phyloP scores from a whole-genome alignment of 2,888 invertebrate species.

The Schizotus pectinicornis region DNA sequence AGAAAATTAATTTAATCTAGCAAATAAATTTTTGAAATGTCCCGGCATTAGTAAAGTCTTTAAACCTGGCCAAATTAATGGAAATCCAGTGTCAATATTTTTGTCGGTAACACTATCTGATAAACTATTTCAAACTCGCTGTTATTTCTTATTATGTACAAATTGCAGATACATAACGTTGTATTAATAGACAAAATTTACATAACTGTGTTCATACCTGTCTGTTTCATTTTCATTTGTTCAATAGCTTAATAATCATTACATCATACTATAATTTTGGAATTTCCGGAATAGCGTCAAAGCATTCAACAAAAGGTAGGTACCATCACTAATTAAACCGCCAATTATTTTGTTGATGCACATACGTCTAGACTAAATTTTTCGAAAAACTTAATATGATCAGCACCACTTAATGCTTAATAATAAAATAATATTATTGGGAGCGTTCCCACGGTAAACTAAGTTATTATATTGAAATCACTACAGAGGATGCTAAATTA shows the following conservation, averaged over 20 bases:
- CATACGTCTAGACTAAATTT: constrained; percentile 12
- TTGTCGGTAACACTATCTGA: neutral
- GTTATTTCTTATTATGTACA: no score
- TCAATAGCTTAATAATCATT: no score
- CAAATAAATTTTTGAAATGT: constrained; percentile 13
- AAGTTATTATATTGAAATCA: constrained; percentile 26
- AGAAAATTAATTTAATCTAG: constrained; percentile 14
- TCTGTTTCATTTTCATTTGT: no score
- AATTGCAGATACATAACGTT: no score
- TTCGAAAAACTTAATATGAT: constrained; percentile 9
- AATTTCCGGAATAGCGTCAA: no score
- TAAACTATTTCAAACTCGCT: no score
- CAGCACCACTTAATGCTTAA: constrained; percentile 6
- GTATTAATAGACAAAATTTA: no score
- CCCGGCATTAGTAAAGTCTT: neutral
- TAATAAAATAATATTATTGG: constrained; percentile 12
- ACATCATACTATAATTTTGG: no score
- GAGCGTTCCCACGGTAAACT: constrained; percentile 28
- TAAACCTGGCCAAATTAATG: constrained; percentile 10
- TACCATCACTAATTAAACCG: neutral
- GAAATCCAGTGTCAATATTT: constrained; percentile 9
- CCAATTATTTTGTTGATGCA: constrained; percentile 15
- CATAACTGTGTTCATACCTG: no score
- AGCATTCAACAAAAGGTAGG: no score
- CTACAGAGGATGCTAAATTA: constrained; percentile 26